These are phyloP conservation scores for Montipora capitata DNA, from an alignment of 92 coral and sea anemone genomes.

Conservation along the genomic window DNA sequence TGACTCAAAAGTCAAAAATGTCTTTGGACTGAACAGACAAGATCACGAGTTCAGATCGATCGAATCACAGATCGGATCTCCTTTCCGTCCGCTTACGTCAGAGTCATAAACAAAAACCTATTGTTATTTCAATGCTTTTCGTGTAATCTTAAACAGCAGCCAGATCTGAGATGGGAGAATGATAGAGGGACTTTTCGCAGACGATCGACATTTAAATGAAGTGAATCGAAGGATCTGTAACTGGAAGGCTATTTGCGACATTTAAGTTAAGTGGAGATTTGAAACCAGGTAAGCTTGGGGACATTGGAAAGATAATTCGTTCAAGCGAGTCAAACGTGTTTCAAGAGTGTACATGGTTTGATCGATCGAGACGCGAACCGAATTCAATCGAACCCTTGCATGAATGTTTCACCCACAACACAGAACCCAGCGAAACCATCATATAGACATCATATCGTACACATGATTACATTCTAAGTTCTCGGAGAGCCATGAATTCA, in stretches of 20 bases:
- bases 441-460: neutral
- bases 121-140: constrained; percentile 2
- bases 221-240: neutral
- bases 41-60: constrained; percentile 1
- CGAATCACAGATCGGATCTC: constrained; percentile 46
- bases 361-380: constrained; percentile 43
- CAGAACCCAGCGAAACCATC: neutral
- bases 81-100: constrained; percentile 49
- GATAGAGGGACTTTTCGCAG: neutral
- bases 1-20: too few species aligned
- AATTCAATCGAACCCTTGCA: constrained; percentile 27
- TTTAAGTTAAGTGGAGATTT: neutral
- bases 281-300: neutral
- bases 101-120: neutral
- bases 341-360: constrained; percentile 13
- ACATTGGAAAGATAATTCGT: neutral
- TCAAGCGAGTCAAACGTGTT: constrained; percentile 37
- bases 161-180: neutral
- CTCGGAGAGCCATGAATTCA: neutral
- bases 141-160: neutral
- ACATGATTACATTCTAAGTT: neutral
- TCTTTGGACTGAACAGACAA: neutral
- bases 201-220: neutral
- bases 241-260: neutral
- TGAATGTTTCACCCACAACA: neutral